phyloP scores from a whole-genome alignment of 2,888 invertebrate species.

The Entomobrya multifasciata region DNA sequence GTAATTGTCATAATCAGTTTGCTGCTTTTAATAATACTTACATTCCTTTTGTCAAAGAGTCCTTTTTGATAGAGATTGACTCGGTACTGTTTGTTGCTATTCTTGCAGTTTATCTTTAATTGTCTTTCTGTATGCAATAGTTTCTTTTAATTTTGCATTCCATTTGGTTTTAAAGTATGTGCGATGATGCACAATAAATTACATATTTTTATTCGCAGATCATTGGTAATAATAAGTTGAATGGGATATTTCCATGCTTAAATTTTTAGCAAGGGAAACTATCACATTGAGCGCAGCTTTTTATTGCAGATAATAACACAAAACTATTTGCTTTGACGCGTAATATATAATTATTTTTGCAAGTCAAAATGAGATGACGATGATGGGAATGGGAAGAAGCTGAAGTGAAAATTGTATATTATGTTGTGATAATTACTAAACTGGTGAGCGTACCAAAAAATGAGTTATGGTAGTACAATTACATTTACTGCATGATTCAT shows the following conservation, averaged over 20 bases:
- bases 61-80: too few species aligned
- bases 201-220: slow-evolving; percentile 18
- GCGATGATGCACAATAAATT: neutral
- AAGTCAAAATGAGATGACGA: neutral
- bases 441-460: too few species aligned
- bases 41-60: too few species aligned
- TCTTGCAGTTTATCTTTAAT: too few species aligned
- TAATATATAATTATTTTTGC: neutral
- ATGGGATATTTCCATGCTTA: too few species aligned
- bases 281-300: slow-evolving; percentile 9
- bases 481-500: too few species aligned
- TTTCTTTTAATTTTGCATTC: slow-evolving; percentile 46
- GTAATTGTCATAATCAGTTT: too few species aligned
- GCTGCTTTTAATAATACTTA: too few species aligned
- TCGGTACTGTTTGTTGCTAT: neutral
- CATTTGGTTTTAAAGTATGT: neutral
- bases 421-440: neutral
- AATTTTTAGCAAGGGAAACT: too few species aligned
- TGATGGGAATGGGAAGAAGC: slow-evolving; percentile 6
- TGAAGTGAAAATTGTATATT: slow-evolving; percentile 28
- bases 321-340: neutral
- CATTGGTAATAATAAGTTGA: neutral
- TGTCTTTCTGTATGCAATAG: slow-evolving; percentile 33
- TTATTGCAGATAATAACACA: neutral
- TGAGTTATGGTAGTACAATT: too few species aligned